Evolutionary conservation across 2,888 invertebrate species (phyloP), one percentile per base, ranked within the genome.

Genomic region (Agrypnus murinus): DNA sequence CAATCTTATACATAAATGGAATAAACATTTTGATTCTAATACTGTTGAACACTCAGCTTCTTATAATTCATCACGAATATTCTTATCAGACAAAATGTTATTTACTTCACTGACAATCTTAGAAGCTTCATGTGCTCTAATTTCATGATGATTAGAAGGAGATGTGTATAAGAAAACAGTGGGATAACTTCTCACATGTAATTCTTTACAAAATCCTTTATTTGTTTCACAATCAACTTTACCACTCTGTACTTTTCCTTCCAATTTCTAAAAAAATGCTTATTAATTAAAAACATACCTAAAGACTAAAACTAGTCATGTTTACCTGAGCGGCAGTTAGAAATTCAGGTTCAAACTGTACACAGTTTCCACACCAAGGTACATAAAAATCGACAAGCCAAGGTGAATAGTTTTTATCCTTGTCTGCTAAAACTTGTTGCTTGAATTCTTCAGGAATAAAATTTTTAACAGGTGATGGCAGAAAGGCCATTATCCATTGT

Each of bases 301-400:
- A n/a, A n/a, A 34, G 9, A 8, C 9, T 34, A 9, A 34, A 34
- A 38, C 12, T 38, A 12, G 38, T n/a, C 7, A 25, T n/a, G 55
- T 65, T 43, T 83, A 92, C 92, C 86, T 89, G 86, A 9, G 92
- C 90, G 53, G 91, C 87, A 75, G 87, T 86, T 75, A 90, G 88
- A 84, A 91, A 93, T 74, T 91, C 90, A 1, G 93, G 92, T 71
- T 91, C 91, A 82, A 93, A 90, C 72, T 87, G 86, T 73, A 89
- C 87, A 78, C 92, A 93, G 77, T 88, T 89, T 14, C 87, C 87
- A 80, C 90, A 90, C 91, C 92, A 92, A 0, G 92, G 91, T 12
- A 91, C 90, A 81, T 88, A 92, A 82, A 91, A 93, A 83, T 92
- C 91, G 1, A 93, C 87, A 38, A 92, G 79, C 89, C 90, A 90